These are phyloP conservation scores for Cancer borealis DNA, from an alignment of 2,888 invertebrate genomes.

Conservation along the genomic window DNA sequence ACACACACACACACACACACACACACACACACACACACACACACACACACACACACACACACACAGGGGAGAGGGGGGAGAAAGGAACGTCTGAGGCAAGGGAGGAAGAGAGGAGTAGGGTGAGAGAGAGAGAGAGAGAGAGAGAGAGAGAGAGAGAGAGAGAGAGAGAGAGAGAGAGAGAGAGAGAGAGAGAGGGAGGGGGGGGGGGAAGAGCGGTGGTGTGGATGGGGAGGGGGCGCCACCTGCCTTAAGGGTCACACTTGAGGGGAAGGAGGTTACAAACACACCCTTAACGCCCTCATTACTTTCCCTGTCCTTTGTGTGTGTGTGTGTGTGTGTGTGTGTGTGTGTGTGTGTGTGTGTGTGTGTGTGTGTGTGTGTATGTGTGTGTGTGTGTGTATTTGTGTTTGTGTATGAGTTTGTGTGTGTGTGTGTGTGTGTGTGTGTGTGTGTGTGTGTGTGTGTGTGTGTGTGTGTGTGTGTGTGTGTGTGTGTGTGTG, in stretches of 20 bases:
- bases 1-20: too few relatives aligned
- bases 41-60: too few relatives aligned
- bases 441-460: conserved; percentile 14
- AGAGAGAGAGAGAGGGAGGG: neutral
- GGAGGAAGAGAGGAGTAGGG: neutral
- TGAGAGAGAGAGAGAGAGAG: conserved; percentile 2
- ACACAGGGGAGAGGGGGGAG: too few relatives aligned
- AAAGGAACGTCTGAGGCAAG: neutral
- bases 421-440: conserved; percentile 7
- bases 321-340: conserved; percentile 15
- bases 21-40: too few relatives aligned
- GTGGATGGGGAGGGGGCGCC: neutral
- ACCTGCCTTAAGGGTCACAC: neutral
- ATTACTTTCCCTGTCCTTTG: neutral
- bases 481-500: too few relatives aligned
- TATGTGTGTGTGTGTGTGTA: too few relatives aligned
- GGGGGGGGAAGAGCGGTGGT: neutral
- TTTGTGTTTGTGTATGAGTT: too few relatives aligned
- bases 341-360: neutral
- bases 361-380: too few relatives aligned
- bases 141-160: conserved; percentile 11
- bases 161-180: neutral
- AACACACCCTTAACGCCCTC: conserved; percentile 20
- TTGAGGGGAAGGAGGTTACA: neutral
- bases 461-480: neutral